phyloP scores from a whole-genome alignment of 2,113 vertebrate species.

The Pan troglodytes region NHGRI_mPanTro3-v2.1_pri NC_072419.2:21307001-21307500 shows the following conservation, averaged over 20 bases:
- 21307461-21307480: neutral
- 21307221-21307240: neutral
- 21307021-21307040: constrained; percentile 34
- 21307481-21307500: neutral
- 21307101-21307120: constrained; percentile 10
- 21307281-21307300: neutral
- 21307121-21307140: neutral
- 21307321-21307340: neutral
- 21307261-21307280: neutral
- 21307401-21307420: neutral
- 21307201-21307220: neutral
- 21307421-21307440: neutral
- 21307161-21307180: neutral
- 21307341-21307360: neutral
- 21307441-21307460: neutral
- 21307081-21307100: neutral
- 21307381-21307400: neutral
- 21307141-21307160: neutral
- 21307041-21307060: neutral
- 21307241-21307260: neutral
- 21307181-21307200: neutral
- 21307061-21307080: neutral
- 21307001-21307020: neutral
- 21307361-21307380: neutral
- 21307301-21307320: neutral